Evolutionary conservation across 1,140 invertebrate genomes (phyloP), one percentile per base, ranked within the genome.

Genomic region (Heliconius hermathena): DNA sequence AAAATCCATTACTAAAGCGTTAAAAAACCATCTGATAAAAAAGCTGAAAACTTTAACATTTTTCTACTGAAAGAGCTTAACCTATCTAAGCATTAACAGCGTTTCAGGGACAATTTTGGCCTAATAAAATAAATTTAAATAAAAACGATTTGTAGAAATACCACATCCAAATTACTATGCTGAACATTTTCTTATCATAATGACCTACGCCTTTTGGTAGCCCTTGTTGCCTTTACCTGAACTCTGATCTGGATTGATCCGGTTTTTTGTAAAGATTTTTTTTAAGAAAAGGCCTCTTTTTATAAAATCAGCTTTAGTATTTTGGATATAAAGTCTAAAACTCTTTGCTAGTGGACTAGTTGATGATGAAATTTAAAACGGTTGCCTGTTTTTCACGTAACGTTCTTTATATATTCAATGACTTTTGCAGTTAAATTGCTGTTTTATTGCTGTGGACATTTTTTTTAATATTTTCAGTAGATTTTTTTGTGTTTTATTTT

Each of bases 141-240:
- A 77, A 77, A 46, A 38, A 70, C 6, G 41, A 60, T 49, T 33
- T 26, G 60, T 29, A 18, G 6, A 76, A 75, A 38, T 36, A 77
- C 54, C 33, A 76, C 73, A 33, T 33, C 0, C 33, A 33, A 33
- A 29, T 29, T 29, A 29, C 29, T 33, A 33, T 33, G 33, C 33
- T 6, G 33, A 33, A 6, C 0, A 74, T 82, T 84, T 76, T 71
- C 77, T 80, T 82, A 84, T 84, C 83, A 75, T 80, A 81, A 84
- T 74, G 26, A 71, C 74, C 46, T n/a, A 52, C 57, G 73, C 77
- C 78, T 82, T 84, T 80, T 71, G 76, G 41, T 72, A 74, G 70
- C 66, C 74, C 77, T 80, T 83, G 82, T 81, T 81, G 76, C 72
- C n/a, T 16, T 18, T 74, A 80, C 76, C 81, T 83, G 77, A 78